Evolutionary conservation across 2,888 invertebrate genomes (phyloP).

Genomic region (Unio pictorum): DNA sequence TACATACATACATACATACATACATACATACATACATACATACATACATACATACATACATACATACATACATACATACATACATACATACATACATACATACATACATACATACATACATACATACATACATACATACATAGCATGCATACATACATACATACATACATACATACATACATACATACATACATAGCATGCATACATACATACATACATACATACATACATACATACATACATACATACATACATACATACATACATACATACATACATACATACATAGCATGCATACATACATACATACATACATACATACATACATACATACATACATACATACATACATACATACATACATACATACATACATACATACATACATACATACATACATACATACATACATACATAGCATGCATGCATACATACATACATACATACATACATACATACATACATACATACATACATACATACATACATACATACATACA

Average conservation of each 20-base stretch:
- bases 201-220: slow-evolving; percentile 4
- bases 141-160: background rate
- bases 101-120: background rate
- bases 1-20: background rate
- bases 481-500: background rate
- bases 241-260: background rate
- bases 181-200: slow-evolving; percentile 4
- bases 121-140: background rate
- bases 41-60: slow-evolving; percentile 1
- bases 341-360: background rate
- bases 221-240: background rate
- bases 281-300: slow-evolving; percentile 2
- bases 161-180: background rate
- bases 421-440: slow-evolving; percentile 4
- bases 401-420: slow-evolving; percentile 7
- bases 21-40: background rate
- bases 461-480: background rate
- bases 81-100: slow-evolving; percentile 2
- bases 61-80: slow-evolving; percentile 4
- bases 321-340: slow-evolving; percentile 2
- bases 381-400: background rate
- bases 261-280: background rate
- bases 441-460: background rate
- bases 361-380: background rate
- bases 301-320: slow-evolving; percentile 4